Conservation (phyloP, 2,113 vertebrate genomes). For the Hippocampus barbouri region DNA sequence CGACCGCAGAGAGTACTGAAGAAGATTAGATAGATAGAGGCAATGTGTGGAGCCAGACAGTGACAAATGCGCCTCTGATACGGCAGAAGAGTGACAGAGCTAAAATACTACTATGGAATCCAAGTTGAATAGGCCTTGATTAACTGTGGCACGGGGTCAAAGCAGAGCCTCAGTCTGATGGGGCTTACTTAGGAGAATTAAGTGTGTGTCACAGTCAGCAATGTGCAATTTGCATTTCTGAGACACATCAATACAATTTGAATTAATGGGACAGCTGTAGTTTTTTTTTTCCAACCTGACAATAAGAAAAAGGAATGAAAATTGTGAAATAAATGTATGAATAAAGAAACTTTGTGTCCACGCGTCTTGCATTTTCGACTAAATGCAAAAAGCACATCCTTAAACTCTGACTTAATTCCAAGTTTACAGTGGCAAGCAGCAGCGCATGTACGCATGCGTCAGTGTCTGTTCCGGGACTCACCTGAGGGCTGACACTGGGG, state of each 20-base stretch:
- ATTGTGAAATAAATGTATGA: background rate
- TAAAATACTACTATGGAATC: constrained; percentile 34
- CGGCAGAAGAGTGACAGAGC: constrained; percentile 50
- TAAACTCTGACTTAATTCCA: background rate
- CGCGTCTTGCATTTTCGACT: background rate
- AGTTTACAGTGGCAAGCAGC: background rate
- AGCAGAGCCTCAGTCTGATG: constrained; percentile 41
- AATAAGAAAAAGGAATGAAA: background rate
- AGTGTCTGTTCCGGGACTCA: constrained; percentile 60
- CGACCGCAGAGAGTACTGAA: constrained; percentile 7
- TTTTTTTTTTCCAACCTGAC: background rate
- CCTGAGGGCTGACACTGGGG: constrained; percentile 89
- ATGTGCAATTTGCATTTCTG: constrained; percentile 40
- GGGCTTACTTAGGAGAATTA: constrained; percentile 29
- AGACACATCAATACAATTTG: constrained; percentile 29
- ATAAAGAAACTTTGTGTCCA: background rate
- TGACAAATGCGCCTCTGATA: constrained; percentile 23
- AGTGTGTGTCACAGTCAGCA: constrained; percentile 9
- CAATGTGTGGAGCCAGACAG: constrained; percentile 17
- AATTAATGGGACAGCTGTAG: constrained; percentile 12
- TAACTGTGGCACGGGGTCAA: constrained; percentile 55
- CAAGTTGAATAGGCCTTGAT: constrained; percentile 57
- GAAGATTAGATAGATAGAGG: constrained; percentile 17
- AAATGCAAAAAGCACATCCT: background rate
- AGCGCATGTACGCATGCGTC: background rate